Conservation (phyloP, 2,797 vertebrate species). For the Sebastolobus altivelis region DNA sequence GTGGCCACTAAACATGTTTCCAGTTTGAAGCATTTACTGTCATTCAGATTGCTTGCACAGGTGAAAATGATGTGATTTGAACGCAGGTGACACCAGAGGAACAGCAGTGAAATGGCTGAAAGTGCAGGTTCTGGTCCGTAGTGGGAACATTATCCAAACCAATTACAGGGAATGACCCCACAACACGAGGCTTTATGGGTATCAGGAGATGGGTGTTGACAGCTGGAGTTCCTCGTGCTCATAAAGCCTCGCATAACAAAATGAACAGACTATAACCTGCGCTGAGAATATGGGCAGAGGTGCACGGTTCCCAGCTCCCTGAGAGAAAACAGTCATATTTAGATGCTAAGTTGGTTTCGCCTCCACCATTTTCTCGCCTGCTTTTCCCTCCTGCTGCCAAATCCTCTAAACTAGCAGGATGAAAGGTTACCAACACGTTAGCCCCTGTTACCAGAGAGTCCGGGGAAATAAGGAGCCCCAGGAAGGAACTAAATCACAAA, state of each 20-base stretch:
- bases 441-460: not conserved
- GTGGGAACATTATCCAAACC: slow-evolving; percentile 53
- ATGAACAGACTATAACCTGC: slow-evolving; percentile 4
- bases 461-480: not conserved
- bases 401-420: slow-evolving; percentile 15
- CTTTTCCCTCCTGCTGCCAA: slow-evolving; percentile 2
- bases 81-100: slow-evolving; percentile 15
- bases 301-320: not conserved
- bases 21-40: slow-evolving; percentile 19
- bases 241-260: slow-evolving; percentile 48
- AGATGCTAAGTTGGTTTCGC: slow-evolving; percentile 14
- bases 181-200: slow-evolving; percentile 48
- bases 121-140: slow-evolving; percentile 26
- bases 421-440: slow-evolving; percentile 8
- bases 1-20: not conserved
- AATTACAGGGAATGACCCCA: slow-evolving; percentile 52
- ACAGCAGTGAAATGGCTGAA: slow-evolving; percentile 38
- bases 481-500: not conserved
- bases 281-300: slow-evolving; percentile 17
- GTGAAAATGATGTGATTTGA: slow-evolving; percentile 10
- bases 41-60: slow-evolving; percentile 2
- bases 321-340: slow-evolving; percentile 15
- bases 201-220: slow-evolving; percentile 46
- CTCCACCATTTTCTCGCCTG: not conserved
- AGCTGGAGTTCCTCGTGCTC: slow-evolving; percentile 46